Conservation (phyloP, 2,888 invertebrate genomes). For the Drosophila merina region DNA sequence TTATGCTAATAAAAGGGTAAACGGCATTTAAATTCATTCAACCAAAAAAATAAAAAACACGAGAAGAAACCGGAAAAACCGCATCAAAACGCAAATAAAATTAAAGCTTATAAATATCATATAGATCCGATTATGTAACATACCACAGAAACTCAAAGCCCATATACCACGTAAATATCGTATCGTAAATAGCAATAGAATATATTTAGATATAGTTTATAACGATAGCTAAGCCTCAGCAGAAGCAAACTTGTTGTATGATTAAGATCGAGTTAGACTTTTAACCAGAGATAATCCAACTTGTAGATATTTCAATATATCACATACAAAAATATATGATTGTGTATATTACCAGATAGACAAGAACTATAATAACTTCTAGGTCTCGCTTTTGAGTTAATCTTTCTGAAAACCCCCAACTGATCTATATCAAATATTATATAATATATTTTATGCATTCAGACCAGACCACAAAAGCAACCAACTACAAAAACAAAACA, state of each 20-base stretch:
- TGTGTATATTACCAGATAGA: slow-evolving; percentile 66
- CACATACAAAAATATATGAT: slow-evolving; percentile 46
- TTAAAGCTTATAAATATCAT: slow-evolving; percentile 75
- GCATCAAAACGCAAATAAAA: slow-evolving; percentile 30
- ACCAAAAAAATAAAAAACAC: slow-evolving; percentile 27
- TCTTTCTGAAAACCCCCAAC: slow-evolving; percentile 10
- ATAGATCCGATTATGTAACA: slow-evolving; percentile 76
- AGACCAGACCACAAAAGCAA: slow-evolving; percentile 54
- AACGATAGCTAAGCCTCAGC: slow-evolving; percentile 51
- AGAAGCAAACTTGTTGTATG: slow-evolving; percentile 72
- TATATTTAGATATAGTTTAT: slow-evolving; percentile 20
- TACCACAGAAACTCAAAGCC: slow-evolving; percentile 21
- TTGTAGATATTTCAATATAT: slow-evolving; percentile 50
- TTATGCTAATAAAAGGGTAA: slow-evolving; percentile 80
- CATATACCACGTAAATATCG: slow-evolving; percentile 71
- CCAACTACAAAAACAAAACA: slow-evolving; percentile 59
- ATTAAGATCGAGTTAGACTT: slow-evolving; percentile 77
- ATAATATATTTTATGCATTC: slow-evolving; percentile 24
- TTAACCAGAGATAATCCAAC: slow-evolving; percentile 57
- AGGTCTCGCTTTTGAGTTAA: slow-evolving; percentile 64
- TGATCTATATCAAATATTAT: slow-evolving; percentile 34
- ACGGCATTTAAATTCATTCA: slow-evolving; percentile 75
- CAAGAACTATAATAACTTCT: slow-evolving; percentile 47
- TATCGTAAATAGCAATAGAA: slow-evolving; percentile 72
- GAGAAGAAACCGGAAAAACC: slow-evolving; percentile 20